Evolutionary conservation across 2,888 invertebrate genomes (phyloP).

Genomic region (Phrixothrix hirtus): DNA sequence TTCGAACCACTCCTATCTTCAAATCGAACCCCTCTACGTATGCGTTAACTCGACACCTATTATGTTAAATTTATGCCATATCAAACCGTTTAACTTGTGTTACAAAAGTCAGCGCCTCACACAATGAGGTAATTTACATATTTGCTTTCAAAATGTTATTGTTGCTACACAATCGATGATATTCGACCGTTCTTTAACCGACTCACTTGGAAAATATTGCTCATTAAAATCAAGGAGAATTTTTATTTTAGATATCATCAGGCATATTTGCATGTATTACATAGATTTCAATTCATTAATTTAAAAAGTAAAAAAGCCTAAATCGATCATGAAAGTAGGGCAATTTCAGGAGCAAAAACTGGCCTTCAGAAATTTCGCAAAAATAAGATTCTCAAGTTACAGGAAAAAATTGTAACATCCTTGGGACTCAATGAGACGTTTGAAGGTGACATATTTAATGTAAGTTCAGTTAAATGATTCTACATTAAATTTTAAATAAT

Average conservation of each 20-base stretch:
- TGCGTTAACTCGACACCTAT: slow-evolving; percentile 39
- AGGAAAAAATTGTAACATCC: too few species aligned
- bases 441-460: too few species aligned
- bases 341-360: too few species aligned
- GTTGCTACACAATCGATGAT: slow-evolving; percentile 4
- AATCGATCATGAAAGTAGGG: too few species aligned
- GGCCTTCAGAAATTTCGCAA: too few species aligned
- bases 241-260: slow-evolving; percentile 9
- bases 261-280: not conserved
- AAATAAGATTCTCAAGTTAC: too few species aligned
- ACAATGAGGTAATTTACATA: slow-evolving; percentile 41
- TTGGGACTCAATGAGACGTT: too few species aligned
- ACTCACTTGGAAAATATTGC: slow-evolving; percentile 15
- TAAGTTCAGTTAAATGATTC: too few species aligned
- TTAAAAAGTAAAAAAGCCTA: too few species aligned
- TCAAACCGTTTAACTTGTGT: slow-evolving; percentile 44
- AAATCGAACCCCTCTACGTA: slow-evolving; percentile 30
- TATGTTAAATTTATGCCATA: slow-evolving; percentile 44
- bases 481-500: too few species aligned
- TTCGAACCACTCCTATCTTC: slow-evolving; percentile 36
- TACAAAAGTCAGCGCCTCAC: slow-evolving; percentile 39
- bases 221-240: slow-evolving; percentile 8
- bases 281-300: too few species aligned
- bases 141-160: slow-evolving; percentile 30
- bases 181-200: slow-evolving; percentile 12